These are phyloP conservation scores for Brachionus sp. DNA, from an alignment of 1,140 invertebrate genomes.

Conservation along the genomic window DNA sequence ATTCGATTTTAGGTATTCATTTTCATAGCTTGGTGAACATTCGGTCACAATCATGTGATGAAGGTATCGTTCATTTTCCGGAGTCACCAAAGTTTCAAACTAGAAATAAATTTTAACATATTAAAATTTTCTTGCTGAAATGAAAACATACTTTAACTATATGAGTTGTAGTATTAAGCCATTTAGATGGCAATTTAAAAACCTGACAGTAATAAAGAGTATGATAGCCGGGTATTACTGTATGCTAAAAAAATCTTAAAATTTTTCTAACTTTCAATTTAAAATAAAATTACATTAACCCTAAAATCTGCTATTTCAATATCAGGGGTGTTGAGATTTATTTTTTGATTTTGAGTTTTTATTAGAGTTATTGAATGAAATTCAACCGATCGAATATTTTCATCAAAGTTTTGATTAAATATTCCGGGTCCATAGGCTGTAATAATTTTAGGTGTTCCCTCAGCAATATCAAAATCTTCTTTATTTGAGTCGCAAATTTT, in stretches of 20 bases:
- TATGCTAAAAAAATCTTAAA: neutral
- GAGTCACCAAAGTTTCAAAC: neutral
- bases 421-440: neutral
- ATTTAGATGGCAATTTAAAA: neutral
- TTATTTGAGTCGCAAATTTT: neutral
- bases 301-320: neutral
- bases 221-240: neutral
- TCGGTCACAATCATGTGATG: conserved; percentile 24
- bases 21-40: neutral
- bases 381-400: neutral
- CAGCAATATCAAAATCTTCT: neutral
- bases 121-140: neutral
- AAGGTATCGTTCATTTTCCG: conserved; percentile 3
- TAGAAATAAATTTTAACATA: neutral
- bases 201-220: neutral
- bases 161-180: neutral
- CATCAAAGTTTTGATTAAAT: neutral
- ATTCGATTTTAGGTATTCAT: neutral
- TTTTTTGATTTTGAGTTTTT: neutral
- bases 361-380: neutral
- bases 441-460: neutral
- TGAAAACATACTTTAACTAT: neutral
- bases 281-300: neutral
- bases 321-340: neutral
- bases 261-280: neutral